Conservation (phyloP, 1,140 invertebrate genomes). For the Brachionus angularis region DNA sequence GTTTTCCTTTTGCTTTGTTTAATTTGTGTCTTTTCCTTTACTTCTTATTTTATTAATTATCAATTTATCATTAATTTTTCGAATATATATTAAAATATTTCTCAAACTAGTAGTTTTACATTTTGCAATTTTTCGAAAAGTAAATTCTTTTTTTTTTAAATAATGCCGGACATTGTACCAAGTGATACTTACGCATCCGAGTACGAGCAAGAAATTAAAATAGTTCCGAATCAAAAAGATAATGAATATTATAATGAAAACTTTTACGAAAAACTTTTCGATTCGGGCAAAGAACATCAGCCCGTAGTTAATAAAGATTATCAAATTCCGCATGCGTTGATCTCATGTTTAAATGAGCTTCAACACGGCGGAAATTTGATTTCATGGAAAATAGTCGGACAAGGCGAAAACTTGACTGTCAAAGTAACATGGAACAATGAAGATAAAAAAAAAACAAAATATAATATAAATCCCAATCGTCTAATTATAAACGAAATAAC, state of each 20-base stretch:
- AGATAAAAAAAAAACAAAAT: background rate
- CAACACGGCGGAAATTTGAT: background rate
- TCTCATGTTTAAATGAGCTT: conserved; percentile 4
- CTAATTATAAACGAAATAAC: background rate
- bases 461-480: background rate
- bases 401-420: conserved; percentile 4
- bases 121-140: too few relatives aligned
- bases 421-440: conserved; percentile 18
- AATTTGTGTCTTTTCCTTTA: too few relatives aligned
- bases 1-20: too few relatives aligned
- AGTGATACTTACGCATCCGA: too few relatives aligned
- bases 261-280: background rate
- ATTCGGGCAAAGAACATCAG: background rate
- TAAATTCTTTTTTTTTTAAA: too few relatives aligned
- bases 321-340: background rate
- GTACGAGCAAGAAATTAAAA: background rate
- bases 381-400: conserved; percentile 14
- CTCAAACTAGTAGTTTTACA: too few relatives aligned
- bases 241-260: background rate
- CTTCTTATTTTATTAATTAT: too few relatives aligned
- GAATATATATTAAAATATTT: too few relatives aligned
- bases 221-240: background rate
- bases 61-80: too few relatives aligned
- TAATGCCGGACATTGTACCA: too few relatives aligned
- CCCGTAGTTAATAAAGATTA: background rate